phyloP scores from a whole-genome alignment of 2,113 vertebrate genomes.

The Microcebus tavaratra region DNA sequence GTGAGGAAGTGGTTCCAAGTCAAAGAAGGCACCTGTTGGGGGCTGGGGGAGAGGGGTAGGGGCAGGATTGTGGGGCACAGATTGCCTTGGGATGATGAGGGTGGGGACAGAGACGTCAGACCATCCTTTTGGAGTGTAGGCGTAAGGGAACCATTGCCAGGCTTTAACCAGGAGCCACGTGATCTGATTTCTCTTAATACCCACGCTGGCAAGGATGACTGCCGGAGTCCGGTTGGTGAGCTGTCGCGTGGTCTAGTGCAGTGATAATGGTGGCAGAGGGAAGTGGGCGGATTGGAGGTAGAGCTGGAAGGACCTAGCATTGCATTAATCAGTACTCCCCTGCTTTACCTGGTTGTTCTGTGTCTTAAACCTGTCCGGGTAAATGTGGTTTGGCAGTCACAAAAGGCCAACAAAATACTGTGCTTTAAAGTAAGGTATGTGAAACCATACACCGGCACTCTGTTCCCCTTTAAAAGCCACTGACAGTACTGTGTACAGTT shows the following conservation, averaged over 20 bases:
- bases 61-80: background rate
- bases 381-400: background rate
- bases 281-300: background rate
- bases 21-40: background rate
- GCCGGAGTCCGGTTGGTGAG: too few relatives aligned
- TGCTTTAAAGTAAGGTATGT: background rate
- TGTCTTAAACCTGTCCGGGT: background rate
- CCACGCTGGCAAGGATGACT: background rate
- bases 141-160: background rate
- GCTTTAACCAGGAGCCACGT: background rate
- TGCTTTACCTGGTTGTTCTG: background rate
- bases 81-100: background rate
- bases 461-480: background rate
- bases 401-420: background rate
- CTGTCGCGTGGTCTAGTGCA: background rate
- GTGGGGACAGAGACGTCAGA: background rate
- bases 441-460: background rate
- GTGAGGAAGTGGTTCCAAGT: background rate
- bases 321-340: background rate
- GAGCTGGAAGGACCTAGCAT: background rate
- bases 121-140: background rate
- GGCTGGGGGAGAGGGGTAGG: rapidly evolving
- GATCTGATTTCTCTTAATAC: background rate
- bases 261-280: background rate
- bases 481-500: background rate